Conservation (phyloP, 2,888 invertebrate genomes). For the Notodonta dromedarius region DNA sequence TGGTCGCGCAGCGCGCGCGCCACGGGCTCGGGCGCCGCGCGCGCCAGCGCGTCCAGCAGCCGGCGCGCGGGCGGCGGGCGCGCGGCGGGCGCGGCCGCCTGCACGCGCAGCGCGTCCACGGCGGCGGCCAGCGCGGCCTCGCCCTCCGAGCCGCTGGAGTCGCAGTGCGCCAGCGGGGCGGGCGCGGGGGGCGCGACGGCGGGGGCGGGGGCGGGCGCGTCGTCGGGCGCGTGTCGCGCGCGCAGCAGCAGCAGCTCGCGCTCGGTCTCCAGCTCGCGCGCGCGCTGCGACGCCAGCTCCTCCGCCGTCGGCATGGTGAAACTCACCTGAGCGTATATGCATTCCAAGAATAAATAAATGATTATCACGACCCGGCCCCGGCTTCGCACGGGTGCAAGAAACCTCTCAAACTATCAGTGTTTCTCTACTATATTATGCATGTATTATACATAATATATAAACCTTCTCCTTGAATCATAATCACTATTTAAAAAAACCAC, state of each 20-base stretch:
- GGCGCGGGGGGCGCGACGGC: conserved; percentile 6
- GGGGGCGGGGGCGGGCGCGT: conserved; percentile 5
- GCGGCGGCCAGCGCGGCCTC: conserved; percentile 41
- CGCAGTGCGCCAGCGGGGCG: conserved; percentile 28
- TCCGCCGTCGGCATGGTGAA: conserved; percentile 54
- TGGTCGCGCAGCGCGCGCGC: conserved; percentile 14
- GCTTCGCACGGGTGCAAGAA: too few species aligned
- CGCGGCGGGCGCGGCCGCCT: conserved; percentile 11
- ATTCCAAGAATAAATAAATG: background rate
- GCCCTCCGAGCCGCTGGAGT: conserved; percentile 53
- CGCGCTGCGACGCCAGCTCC: conserved; percentile 47
- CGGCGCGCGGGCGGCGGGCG: conserved; percentile 13
- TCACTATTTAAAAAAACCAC: too few species aligned
- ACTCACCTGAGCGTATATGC: conserved; percentile 25
- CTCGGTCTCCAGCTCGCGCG: conserved; percentile 44
- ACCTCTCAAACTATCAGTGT: too few species aligned
- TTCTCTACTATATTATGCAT: too few species aligned
- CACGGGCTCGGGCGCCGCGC: conserved; percentile 19
- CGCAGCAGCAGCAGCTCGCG: conserved; percentile 38
- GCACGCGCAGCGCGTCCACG: conserved; percentile 14
- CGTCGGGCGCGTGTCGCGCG: conserved; percentile 18
- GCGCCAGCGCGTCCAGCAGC: conserved; percentile 18
- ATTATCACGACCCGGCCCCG: too few species aligned
- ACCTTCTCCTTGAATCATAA: too few species aligned
- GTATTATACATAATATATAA: too few species aligned